Percentiles rank a stretch among this genome's conserved stretches.
These are phyloP conservation scores for Scomber japonicus DNA, from an alignment of 2,113 vertebrate species.

Conservation along the genomic window DNA sequence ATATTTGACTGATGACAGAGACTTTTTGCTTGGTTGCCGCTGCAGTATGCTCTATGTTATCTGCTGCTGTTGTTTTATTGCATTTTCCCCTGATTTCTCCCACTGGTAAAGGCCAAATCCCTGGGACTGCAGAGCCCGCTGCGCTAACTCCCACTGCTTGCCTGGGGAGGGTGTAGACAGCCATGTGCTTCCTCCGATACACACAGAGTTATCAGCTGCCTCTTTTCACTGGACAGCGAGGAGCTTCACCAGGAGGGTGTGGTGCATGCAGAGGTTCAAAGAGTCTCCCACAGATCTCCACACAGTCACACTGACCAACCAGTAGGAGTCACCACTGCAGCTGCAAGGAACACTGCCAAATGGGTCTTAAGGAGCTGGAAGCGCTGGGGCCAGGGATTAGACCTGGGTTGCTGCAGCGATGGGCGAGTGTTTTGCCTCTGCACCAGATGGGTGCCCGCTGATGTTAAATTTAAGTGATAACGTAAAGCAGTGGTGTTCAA, in stretches of 20 bases:
- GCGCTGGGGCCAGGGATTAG: slow-evolving; percentile 17
- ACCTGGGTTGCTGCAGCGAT: not conserved
- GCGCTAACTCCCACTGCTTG: slow-evolving; percentile 44
- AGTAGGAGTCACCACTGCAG: slow-evolving; percentile 35
- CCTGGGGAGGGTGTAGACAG: slow-evolving; percentile 33
- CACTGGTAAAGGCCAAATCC: slow-evolving; percentile 50
- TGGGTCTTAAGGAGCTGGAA: slow-evolving; percentile 29
- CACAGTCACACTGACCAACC: slow-evolving; percentile 20
- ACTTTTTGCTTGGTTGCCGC: not conserved
- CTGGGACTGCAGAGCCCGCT: not conserved
- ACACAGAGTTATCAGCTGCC: slow-evolving; percentile 57
- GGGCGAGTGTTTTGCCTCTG: not conserved
- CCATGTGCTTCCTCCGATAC: slow-evolving; percentile 28
- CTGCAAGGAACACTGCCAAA: slow-evolving; percentile 26
- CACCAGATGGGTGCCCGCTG: not conserved
- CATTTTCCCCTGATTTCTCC: not conserved
- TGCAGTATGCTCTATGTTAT: not conserved
- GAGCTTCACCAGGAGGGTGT: slow-evolving; percentile 21
- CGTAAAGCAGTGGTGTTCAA: not conserved
- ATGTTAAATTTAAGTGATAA: not conserved
- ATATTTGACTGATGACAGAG: not conserved
- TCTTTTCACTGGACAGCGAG: slow-evolving; percentile 55
- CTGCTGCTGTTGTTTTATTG: not conserved
- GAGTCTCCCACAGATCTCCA: slow-evolving; percentile 37
- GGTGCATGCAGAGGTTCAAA: slow-evolving; percentile 41